A percentile compares a stretch with the other conserved stretches of the same genome.
Evolutionary conservation across 1,140 invertebrate genomes (phyloP).

Genomic region (Hypsibius dujardini): DNA sequence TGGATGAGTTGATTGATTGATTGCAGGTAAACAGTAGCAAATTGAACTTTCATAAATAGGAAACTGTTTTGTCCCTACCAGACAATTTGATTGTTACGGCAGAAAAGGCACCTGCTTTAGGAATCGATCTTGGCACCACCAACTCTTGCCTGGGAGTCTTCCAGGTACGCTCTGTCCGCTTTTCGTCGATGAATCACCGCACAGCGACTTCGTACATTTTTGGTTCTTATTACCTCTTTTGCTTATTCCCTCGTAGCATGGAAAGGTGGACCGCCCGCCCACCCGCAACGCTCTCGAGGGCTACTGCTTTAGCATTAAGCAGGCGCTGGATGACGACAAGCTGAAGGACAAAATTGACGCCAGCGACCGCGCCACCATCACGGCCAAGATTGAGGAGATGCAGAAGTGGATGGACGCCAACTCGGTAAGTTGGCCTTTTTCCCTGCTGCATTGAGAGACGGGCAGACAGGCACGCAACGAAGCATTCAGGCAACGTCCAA

Average conservation of each 20-base stretch:
- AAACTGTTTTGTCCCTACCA: too few species aligned
- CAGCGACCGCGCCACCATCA: constrained; percentile 61
- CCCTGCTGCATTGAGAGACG: too few species aligned
- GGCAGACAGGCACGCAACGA: background rate
- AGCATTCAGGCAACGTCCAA: background rate
- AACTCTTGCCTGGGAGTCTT: constrained; percentile 76
- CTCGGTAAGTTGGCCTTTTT: constrained; percentile 46
- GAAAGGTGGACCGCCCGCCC: constrained; percentile 46
- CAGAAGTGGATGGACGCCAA: constrained; percentile 87
- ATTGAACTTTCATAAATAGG: too few species aligned
- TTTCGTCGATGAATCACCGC: constrained; percentile 26
- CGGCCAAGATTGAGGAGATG: constrained; percentile 78
- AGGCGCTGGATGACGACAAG: constrained; percentile 53
- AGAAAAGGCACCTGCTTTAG: constrained; percentile 25
- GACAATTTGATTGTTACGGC: too few species aligned
- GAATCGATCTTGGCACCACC: constrained; percentile 48
- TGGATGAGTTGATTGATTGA: too few species aligned
- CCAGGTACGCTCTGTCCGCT: too few species aligned
- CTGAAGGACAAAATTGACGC: constrained; percentile 50
- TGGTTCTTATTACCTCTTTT: constrained; percentile 29
- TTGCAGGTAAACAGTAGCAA: too few species aligned
- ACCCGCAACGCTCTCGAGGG: constrained; percentile 78
- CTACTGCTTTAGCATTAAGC: constrained; percentile 89
- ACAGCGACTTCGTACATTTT: constrained; percentile 27
- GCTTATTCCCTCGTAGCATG: constrained; percentile 30